Percentiles rank a stretch among this genome's conserved stretches.
phyloP scores from a whole-genome alignment of 2,797 vertebrate genomes.

The Aeoliscus strigatus region DNA sequence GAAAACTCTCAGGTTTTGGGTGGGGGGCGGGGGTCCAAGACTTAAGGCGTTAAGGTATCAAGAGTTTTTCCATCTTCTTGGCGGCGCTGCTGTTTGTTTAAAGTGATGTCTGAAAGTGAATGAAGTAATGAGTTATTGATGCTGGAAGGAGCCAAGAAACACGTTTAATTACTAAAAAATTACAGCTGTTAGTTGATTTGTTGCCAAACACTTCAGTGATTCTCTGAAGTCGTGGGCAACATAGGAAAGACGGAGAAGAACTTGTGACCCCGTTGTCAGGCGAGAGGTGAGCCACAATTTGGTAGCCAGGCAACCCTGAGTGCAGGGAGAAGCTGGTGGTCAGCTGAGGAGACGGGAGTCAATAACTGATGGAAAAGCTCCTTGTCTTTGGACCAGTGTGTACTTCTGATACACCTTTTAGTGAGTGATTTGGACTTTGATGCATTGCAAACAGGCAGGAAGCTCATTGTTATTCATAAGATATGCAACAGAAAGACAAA shows the following conservation, averaged over 20 bases:
- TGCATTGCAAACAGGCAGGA: constrained; percentile 12
- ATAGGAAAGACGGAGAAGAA: constrained; percentile 7
- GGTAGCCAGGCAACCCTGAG: constrained; percentile 56
- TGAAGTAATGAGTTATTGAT: constrained; percentile 36
- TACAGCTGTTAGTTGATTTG: constrained; percentile 22
- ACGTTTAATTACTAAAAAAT: constrained; percentile 42
- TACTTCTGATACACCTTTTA: constrained; percentile 13
- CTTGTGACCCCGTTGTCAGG: constrained; percentile 51
- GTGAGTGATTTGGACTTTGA: too few species aligned
- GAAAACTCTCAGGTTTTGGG: too few species aligned
- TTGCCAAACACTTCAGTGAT: constrained; percentile 1
- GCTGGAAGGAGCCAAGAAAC: constrained; percentile 18
- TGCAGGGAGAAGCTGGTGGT: constrained; percentile 54
- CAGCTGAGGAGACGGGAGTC: constrained; percentile 61
- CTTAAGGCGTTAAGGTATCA: constrained; percentile 21
- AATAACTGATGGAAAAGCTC: constrained; percentile 68
- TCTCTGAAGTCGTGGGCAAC: background rate
- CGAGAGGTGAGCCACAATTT: constrained; percentile 29
- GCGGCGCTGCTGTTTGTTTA: constrained; percentile 27
- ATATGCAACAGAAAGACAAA: too few species aligned
- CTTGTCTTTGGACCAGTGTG: constrained; percentile 24
- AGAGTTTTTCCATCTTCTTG: constrained; percentile 26
- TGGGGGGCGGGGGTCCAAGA: too few species aligned
- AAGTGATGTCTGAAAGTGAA: constrained; percentile 26
- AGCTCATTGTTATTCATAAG: too few species aligned